These are phyloP conservation scores for Saxicola maurus DNA, from an alignment of 2,797 vertebrate genomes.

Conservation along the genomic window DNA sequence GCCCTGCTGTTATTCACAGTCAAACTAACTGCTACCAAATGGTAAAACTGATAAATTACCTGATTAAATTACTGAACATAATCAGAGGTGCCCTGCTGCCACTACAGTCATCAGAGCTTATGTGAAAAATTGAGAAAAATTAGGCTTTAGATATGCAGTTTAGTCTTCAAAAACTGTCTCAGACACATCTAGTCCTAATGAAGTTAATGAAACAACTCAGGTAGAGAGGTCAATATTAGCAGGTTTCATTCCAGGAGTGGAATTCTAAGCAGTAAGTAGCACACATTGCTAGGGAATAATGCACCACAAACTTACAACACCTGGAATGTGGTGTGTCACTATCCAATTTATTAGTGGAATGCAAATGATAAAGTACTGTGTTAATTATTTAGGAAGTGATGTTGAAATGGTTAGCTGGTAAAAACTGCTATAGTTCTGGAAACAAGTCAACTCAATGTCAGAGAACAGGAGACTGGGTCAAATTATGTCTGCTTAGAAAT, in stretches of 20 bases:
- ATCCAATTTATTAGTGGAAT: conserved; percentile 39
- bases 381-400: conserved; percentile 35
- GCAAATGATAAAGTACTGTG: conserved; percentile 30
- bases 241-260: not conserved
- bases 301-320: not conserved
- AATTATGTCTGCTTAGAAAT: not conserved
- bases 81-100: not conserved
- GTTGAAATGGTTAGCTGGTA: conserved; percentile 22
- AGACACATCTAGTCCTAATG: not conserved
- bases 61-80: not conserved
- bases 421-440: conserved; percentile 6
- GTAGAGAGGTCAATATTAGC: not conserved
- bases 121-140: not conserved
- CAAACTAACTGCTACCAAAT: not conserved
- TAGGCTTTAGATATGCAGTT: not conserved
- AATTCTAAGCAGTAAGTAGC: not conserved
- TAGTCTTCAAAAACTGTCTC: not conserved
- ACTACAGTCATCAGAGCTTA: not conserved
- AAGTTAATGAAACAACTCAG: not conserved
- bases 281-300: not conserved
- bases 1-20: not conserved
- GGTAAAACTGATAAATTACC: not conserved
- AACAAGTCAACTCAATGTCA: not conserved
- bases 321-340: not conserved
- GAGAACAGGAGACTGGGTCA: not conserved